Evolutionary conservation across 2,113 vertebrate species (phyloP).

Genomic region (Ginglymostoma cirratum): DNA sequence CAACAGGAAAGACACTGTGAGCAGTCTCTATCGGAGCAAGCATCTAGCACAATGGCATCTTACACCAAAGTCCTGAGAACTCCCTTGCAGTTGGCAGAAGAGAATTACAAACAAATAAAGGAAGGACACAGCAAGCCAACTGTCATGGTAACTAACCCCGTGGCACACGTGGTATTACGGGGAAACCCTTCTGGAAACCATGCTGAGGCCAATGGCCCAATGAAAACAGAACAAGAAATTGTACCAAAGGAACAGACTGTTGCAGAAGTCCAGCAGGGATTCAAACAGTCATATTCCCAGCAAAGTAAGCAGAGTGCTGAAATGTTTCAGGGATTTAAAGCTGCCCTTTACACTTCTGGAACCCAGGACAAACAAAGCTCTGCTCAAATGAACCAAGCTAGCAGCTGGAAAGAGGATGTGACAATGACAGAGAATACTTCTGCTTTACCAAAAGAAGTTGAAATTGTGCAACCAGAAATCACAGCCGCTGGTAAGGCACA

Average conservation of each 20-base stretch:
- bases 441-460: conserved; percentile 15
- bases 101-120: conserved; percentile 46
- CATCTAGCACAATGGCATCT: not conserved
- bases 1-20: not conserved
- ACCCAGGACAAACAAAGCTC: conserved; percentile 43
- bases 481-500: not conserved
- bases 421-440: not conserved
- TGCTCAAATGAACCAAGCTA: conserved; percentile 26
- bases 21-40: too few species aligned
- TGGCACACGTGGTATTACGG: conserved; percentile 37
- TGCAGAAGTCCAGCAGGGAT: conserved; percentile 48
- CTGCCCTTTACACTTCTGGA: conserved; percentile 47
- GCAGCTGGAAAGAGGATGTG: not conserved
- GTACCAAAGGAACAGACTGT: conserved; percentile 2
- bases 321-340: conserved; percentile 45
- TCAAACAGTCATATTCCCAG: conserved; percentile 49
- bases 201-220: not conserved
- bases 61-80: conserved; percentile 43
- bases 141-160: not conserved
- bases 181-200: not conserved
- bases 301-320: conserved; percentile 47
- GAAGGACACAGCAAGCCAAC: conserved; percentile 33
- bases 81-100: conserved; percentile 49
- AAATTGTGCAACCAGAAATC: not conserved
- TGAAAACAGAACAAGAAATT: not conserved